phyloP scores from a whole-genome alignment of 2,113 vertebrate species.

The Pantherophis guttatus region DNA sequence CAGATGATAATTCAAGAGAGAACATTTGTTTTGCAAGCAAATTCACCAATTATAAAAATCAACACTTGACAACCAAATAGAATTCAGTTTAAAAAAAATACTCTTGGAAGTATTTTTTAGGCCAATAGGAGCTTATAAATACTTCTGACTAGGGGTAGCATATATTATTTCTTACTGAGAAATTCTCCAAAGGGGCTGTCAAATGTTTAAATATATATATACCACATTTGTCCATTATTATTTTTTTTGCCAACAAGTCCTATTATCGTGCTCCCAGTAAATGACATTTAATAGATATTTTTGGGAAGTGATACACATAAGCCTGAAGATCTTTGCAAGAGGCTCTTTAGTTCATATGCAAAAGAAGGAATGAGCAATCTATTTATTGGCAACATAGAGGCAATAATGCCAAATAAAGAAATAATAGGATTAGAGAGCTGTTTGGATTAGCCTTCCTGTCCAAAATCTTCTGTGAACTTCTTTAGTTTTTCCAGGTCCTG shows the following conservation, averaged over 20 bases:
- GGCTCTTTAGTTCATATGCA: conserved; percentile 49
- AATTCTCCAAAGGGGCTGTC: conserved; percentile 43
- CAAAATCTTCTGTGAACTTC: conserved; percentile 98
- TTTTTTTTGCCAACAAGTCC: conserved; percentile 38
- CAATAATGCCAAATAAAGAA: conserved; percentile 48
- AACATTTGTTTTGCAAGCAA: conserved; percentile 33
- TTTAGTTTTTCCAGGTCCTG: conserved; percentile 91
- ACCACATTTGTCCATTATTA: not conserved
- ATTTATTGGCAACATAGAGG: conserved; percentile 63
- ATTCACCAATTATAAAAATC: conserved; percentile 50
- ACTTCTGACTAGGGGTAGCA: conserved; percentile 41
- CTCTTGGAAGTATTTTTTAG: conserved; percentile 26
- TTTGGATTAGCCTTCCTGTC: conserved; percentile 90
- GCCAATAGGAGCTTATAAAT: conserved; percentile 25
- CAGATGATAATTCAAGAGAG: conserved; percentile 40
- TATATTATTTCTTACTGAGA: conserved; percentile 28
- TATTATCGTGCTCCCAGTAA: conserved; percentile 46
- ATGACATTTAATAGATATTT: conserved; percentile 63
- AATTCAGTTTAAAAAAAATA: not conserved
- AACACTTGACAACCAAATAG: conserved; percentile 14
- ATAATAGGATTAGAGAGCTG: conserved; percentile 22
- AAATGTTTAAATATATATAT: conserved; percentile 45
- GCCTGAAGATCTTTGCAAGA: conserved; percentile 50
- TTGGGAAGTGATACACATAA: conserved; percentile 63
- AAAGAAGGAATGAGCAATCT: conserved; percentile 52